Evolutionary conservation across 2,797 vertebrate species (phyloP), one percentile per base, ranked within the genome.

Genomic region (Manis crassicaudata): DNA sequence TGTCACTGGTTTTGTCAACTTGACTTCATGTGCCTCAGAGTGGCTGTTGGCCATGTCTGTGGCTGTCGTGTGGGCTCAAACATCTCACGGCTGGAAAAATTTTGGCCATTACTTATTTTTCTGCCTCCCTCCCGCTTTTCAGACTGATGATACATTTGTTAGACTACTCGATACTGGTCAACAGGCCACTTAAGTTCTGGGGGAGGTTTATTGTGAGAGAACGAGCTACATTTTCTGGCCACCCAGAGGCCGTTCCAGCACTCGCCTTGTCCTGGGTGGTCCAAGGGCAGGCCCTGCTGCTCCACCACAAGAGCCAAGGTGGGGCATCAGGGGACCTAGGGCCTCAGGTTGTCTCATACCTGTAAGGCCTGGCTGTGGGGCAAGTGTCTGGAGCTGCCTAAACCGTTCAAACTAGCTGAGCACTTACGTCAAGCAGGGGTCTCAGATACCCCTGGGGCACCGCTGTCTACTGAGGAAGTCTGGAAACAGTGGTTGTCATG

Each of bases 181-280:
- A 18, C 27, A 37, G 46, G 91, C 56, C 65, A 6, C 17, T 7
- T 37, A 63, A 20, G 1, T 17, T 68, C 35, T 46, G 46, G 46
- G 43, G 7, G 46, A 10, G 46, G 46, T 46, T 46, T 46, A 46
- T 46, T 46, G 12, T 46, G 46, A 46, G 46, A 46, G 43, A 46
- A 8, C 10, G 46, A 46, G 46, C 43, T 3, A 43, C 46, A 56
- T 21, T 50, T 43, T 7, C 80, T 75, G 65, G 62, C 37, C 58
- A 40, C 27, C 72, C 21, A 11, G 5, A 16, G 35, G 21, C 37
- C 2, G 1, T 12, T 2, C 16, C 46, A 32, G 43, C 0, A 5
- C 12, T 40, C 40, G 1, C 68, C 27, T 75, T 7, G 21, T 27
- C 50, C 58, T 14, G 56, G 37, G n/a, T 3, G 18, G 9, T 46